These are phyloP conservation scores for Chloroceryle aenea DNA, from an alignment of 2,113 vertebrate genomes.

Conservation along the genomic window DNA sequence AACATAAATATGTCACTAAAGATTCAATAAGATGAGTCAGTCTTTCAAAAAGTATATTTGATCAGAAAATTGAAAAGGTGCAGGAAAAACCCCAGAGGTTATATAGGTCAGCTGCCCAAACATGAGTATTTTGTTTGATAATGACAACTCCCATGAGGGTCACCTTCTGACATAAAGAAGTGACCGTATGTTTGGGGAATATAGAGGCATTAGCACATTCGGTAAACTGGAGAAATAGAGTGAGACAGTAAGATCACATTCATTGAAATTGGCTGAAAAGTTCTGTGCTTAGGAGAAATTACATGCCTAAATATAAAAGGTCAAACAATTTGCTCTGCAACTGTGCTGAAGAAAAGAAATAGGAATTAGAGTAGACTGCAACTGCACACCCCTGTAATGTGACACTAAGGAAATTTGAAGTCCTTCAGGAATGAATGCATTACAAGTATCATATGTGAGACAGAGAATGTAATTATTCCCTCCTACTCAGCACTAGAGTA, in stretches of 20 bases:
- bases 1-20: background rate
- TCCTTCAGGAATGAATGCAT: background rate
- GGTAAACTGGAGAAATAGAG: background rate
- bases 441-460: background rate
- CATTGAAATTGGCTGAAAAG: background rate
- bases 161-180: background rate
- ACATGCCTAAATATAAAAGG: background rate
- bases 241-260: background rate
- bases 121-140: background rate
- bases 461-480: background rate
- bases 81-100: background rate
- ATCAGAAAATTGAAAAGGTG: background rate
- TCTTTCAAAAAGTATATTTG: background rate
- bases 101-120: background rate
- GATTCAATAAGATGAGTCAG: background rate
- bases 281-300: background rate
- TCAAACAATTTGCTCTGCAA: background rate
- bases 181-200: background rate
- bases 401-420: background rate
- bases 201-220: background rate
- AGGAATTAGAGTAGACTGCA: background rate
- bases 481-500: background rate
- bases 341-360: background rate
- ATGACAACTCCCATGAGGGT: background rate
- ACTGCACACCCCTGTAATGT: background rate